phyloP scores from a whole-genome alignment of 1,140 invertebrate species.

The Hormaphis cornu region DNA sequence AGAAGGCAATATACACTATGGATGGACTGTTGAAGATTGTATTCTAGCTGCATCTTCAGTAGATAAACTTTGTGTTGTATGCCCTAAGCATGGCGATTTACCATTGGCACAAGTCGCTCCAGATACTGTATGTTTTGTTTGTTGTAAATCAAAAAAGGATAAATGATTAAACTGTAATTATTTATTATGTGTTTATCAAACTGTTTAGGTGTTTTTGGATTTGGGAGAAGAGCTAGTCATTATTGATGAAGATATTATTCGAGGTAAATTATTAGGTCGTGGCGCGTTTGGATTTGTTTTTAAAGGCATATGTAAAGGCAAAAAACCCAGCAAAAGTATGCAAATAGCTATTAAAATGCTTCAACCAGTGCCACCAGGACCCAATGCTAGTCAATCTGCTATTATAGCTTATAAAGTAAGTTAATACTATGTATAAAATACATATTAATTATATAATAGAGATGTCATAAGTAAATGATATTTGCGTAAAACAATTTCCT shows the following conservation, averaged over 20 bases:
- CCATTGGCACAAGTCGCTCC: slow-evolving; percentile 67
- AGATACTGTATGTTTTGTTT: slow-evolving; percentile 55
- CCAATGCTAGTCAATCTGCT: slow-evolving; percentile 61
- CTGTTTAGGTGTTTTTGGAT: slow-evolving; percentile 69
- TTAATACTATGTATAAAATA: background rate
- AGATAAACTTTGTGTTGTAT: slow-evolving; percentile 56
- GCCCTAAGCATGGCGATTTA: slow-evolving; percentile 65
- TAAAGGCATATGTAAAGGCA: slow-evolving; percentile 61
- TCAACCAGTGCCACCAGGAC: slow-evolving; percentile 82
- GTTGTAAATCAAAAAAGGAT: background rate
- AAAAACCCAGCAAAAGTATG: slow-evolving; percentile 48
- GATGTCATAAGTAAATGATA: too few species aligned
- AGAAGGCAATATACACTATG: slow-evolving; percentile 45
- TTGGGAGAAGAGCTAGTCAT: slow-evolving; percentile 70
- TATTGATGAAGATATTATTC: slow-evolving; percentile 64
- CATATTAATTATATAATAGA: slow-evolving; percentile 3
- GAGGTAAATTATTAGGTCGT: slow-evolving; percentile 75
- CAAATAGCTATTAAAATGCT: slow-evolving; percentile 92
- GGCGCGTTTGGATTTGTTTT: slow-evolving; percentile 98
- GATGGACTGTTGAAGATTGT: slow-evolving; percentile 90
- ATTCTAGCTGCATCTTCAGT: slow-evolving; percentile 67
- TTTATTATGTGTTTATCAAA: background rate
- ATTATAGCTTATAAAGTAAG: slow-evolving; percentile 67
- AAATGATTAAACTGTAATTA: background rate
- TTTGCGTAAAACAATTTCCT: too few species aligned